These are phyloP conservation scores for Malurus cyaneus DNA, from an alignment of 2,113 vertebrate species.

Conservation along the genomic window DNA sequence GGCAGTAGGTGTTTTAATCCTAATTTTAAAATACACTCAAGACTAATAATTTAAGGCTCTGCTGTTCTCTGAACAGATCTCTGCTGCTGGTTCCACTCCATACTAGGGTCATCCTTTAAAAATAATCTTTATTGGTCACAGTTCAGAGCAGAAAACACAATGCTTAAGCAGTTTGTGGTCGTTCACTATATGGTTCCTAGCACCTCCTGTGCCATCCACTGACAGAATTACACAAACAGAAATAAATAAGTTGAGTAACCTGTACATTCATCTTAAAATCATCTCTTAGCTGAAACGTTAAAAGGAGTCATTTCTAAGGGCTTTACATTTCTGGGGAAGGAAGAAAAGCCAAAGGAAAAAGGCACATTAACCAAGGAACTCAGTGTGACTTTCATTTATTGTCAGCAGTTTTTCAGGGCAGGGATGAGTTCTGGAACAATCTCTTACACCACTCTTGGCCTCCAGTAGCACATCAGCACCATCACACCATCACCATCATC, in stretches of 20 bases:
- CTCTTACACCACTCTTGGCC: neutral
- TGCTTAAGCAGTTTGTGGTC: neutral
- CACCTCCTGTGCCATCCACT: neutral
- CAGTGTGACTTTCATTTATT: slow-evolving; percentile 60
- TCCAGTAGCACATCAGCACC: neutral
- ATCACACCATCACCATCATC: neutral
- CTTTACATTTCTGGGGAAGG: neutral
- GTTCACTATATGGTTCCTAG: neutral
- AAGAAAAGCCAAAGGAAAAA: neutral
- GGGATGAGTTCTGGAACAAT: slow-evolving; percentile 32
- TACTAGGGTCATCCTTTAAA: slow-evolving; percentile 30
- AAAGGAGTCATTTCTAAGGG: neutral
- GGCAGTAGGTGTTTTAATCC: neutral
- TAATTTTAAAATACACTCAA: neutral
- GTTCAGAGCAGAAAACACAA: slow-evolving; percentile 1
- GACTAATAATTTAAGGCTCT: neutral
- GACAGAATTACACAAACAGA: slow-evolving; percentile 40
- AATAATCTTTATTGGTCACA: slow-evolving; percentile 71
- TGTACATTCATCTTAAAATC: neutral
- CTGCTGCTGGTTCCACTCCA: neutral
- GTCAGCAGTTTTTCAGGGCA: slow-evolving; percentile 56
- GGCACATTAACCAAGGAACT: slow-evolving; percentile 20
- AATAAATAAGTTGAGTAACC: slow-evolving; percentile 60
- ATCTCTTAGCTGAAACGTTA: neutral
- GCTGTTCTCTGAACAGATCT: neutral